Evolutionary conservation across 2,888 invertebrate species (phyloP).

Genomic region (Drosophila ustulata): DNA sequence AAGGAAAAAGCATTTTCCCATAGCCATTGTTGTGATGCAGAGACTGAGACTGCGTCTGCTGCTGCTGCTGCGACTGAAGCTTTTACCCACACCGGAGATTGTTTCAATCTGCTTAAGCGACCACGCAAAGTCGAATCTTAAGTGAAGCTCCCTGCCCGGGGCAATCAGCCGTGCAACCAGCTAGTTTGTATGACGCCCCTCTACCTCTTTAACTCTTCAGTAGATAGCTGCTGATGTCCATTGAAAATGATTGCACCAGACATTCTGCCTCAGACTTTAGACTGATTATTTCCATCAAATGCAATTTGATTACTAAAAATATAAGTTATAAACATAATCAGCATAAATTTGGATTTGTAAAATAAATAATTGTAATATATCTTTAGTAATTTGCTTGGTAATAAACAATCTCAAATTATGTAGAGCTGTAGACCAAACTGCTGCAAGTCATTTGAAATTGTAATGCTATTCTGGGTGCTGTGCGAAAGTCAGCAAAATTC

Average conservation of each 20-base stretch:
- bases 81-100: slow-evolving; percentile 73
- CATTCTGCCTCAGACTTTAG: too few species aligned
- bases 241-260: slow-evolving; percentile 65
- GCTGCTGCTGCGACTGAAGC: slow-evolving; percentile 34
- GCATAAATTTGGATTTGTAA: too few species aligned
- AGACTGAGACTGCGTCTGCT: slow-evolving; percentile 7
- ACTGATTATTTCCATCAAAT: neutral
- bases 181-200: slow-evolving; percentile 9
- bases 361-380: too few species aligned
- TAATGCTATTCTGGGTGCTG: neutral
- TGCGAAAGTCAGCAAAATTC: neutral
- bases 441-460: too few species aligned
- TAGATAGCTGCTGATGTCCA: slow-evolving; percentile 35
- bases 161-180: slow-evolving; percentile 61
- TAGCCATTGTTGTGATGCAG: slow-evolving; percentile 27
- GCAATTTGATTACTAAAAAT: neutral
- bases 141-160: slow-evolving; percentile 22
- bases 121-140: slow-evolving; percentile 35
- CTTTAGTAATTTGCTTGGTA: too few species aligned
- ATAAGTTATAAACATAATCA: too few species aligned
- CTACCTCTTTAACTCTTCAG: neutral
- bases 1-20: slow-evolving; percentile 36
- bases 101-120: slow-evolving; percentile 73
- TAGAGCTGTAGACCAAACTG: too few species aligned
- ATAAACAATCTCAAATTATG: too few species aligned